phyloP scores from a whole-genome alignment of 2,113 vertebrate species.

The Takifugu bimaculatus region DNA sequence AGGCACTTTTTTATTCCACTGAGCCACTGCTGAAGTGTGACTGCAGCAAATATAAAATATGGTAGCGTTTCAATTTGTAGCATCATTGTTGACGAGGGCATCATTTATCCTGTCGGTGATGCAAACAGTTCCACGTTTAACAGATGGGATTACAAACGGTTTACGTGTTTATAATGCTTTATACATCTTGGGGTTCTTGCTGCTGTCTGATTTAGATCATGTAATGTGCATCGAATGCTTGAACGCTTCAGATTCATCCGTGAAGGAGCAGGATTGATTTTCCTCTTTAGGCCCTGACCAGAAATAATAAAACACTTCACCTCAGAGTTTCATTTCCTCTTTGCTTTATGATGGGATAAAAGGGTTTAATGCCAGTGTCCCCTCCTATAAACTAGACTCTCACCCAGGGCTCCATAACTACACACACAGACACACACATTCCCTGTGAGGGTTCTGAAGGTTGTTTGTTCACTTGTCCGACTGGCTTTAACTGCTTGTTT shows the following conservation, averaged over 20 bases:
- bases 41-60: no score
- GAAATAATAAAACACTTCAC: constrained; percentile 8
- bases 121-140: no score
- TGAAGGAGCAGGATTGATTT: not conserved
- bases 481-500: constrained; percentile 45
- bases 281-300: not conserved
- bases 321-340: constrained; percentile 32
- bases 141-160: no score
- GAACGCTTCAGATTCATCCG: not conserved
- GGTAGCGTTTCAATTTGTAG: no score
- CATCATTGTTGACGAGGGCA: no score
- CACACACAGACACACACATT: not conserved
- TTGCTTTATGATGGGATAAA: not conserved
- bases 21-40: no score
- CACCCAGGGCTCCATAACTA: not conserved
- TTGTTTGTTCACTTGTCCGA: constrained; percentile 56
- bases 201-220: no score
- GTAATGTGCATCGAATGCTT: not conserved
- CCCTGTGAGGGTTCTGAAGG: not conserved
- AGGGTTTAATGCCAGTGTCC: not conserved
- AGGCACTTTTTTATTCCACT: no score
- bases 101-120: no score
- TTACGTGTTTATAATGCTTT: no score
- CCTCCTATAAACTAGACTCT: not conserved
- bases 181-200: no score